A percentile compares a stretch with the other conserved stretches of the same genome.
phyloP scores from a whole-genome alignment of 1,140 invertebrate genomes.

The Sweltsa coloradensis region DNA sequence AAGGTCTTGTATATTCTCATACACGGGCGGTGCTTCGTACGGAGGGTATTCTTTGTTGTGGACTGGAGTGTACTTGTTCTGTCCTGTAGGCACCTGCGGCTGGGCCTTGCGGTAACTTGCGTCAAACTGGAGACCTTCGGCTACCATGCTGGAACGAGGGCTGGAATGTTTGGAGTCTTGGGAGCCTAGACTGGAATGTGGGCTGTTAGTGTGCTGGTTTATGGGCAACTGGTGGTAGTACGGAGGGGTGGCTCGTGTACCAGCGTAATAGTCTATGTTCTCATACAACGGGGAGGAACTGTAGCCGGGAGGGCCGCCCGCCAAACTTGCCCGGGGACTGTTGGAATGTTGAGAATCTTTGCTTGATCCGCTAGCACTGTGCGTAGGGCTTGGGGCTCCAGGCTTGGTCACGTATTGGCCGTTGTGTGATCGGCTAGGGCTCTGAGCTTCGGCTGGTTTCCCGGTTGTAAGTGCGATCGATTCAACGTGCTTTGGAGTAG shows the following conservation, averaged over 20 bases:
- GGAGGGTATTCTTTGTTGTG: constrained; percentile 34
- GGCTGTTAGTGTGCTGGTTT: constrained; percentile 25
- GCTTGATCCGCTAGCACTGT: constrained; percentile 39
- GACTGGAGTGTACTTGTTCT: constrained; percentile 33
- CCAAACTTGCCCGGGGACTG: constrained; percentile 42
- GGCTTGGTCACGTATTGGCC: constrained; percentile 15
- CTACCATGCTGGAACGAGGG: constrained; percentile 33
- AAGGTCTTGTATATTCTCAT: constrained; percentile 55
- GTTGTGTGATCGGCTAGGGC: not conserved
- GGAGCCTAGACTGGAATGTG: constrained; percentile 35
- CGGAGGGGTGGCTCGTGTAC: constrained; percentile 35
- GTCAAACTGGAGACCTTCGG: constrained; percentile 29
- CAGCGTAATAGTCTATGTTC: constrained; percentile 63
- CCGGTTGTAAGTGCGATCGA: constrained; percentile 24
- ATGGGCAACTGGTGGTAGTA: constrained; percentile 44
- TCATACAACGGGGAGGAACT: constrained; percentile 56
- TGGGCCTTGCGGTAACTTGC: constrained; percentile 47
- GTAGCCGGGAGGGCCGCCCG: constrained; percentile 22
- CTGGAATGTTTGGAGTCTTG: constrained; percentile 39
- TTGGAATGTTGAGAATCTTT: constrained; percentile 37
- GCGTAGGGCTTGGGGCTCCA: constrained; percentile 19
- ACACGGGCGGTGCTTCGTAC: constrained; percentile 48
- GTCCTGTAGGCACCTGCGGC: constrained; percentile 51
- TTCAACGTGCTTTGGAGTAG: constrained; percentile 58
- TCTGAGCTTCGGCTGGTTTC: not conserved